Evolutionary conservation across 2,888 invertebrate genomes (phyloP), one percentile per base, ranked within the genome.

Genomic region (Phengaris alcon): DNA sequence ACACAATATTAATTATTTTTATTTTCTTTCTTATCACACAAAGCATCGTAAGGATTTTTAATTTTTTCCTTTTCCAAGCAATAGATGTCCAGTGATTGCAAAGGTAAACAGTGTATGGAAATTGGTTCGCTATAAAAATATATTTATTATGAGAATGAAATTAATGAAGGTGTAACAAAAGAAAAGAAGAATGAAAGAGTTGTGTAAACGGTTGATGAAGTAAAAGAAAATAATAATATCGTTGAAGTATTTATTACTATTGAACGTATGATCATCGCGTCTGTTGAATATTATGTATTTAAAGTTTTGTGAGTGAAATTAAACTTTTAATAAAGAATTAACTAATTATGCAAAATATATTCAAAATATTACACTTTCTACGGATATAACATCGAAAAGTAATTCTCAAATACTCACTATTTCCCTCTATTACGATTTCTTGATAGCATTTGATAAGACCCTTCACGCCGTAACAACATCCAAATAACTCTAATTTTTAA

Each of bases 71-170:
- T 78, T 80, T 80, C 74, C 80, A 79, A 80, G 80, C 80, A 46
- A 79, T 77, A 79, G 78, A 75, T 82, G 80, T 76, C 79, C 81
- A 77, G 89, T 84, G 83, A 83, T 77, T 75, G 13, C 79, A 15
- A 88, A 91, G 91, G 91, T 91, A 91, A 90, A 85, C 46, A 44
- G 13, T 44, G 15, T 75, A 22, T 55, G 22, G 64, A 72, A 44
- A 22, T 51, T 46, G 48, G 48, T 57, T 55, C 51, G 35, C n/a
- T 75, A 75, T 7, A 59, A 59, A 46, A 15, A 48, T 7, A 48
- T 6, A 48, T 4, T 48, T 48, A 7, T 8, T 59, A 64, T 44
- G 13, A 64, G 35, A 35, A 35, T 35, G 35, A 13, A 15, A 35
- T 15, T 59, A 0, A 35, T 59, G 15, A 59, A 10, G 10, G 35